Conservation (phyloP, 2,797 vertebrate genomes). For the Notolabrus celidotus region DNA sequence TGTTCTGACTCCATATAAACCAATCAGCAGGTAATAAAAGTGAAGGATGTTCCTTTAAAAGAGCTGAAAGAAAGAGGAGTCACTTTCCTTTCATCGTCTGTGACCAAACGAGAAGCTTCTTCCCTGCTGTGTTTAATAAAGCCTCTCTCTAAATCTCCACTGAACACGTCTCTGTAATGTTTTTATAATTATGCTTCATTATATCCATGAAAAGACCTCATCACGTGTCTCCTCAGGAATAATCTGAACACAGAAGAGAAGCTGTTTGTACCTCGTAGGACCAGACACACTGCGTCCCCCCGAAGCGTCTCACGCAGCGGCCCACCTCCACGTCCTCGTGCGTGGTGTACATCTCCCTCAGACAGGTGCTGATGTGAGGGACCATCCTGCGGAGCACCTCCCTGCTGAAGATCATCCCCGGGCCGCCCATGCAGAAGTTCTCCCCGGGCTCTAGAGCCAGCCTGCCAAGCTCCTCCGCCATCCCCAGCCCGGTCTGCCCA, state of each 20-base stretch:
- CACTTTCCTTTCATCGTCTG: background rate
- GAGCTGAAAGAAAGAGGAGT: background rate
- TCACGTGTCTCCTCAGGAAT: too few species aligned
- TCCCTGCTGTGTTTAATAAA: background rate
- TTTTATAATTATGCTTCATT: too few species aligned
- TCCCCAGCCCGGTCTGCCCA: slow-evolving; percentile 94
- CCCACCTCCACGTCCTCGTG: slow-evolving; percentile 97
- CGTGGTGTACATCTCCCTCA: slow-evolving; percentile 95
- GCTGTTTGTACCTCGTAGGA: slow-evolving; percentile 89
- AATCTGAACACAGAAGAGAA: background rate
- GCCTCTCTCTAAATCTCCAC: background rate
- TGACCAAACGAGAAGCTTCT: background rate
- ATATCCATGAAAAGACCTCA: background rate
- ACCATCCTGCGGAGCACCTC: slow-evolving; percentile 94
- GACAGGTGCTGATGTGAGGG: slow-evolving; percentile 93
- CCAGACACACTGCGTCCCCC: slow-evolving; percentile 96
- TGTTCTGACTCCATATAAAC: too few species aligned
- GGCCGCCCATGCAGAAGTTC: slow-evolving; percentile 98
- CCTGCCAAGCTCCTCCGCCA: slow-evolving; percentile 93
- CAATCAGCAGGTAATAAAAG: too few species aligned
- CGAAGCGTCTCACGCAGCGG: slow-evolving; percentile 93
- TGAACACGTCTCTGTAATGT: too few species aligned
- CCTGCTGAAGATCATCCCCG: slow-evolving; percentile 95
- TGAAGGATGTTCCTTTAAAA: background rate
- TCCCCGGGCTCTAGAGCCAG: slow-evolving; percentile 94